A percentile compares a stretch with the other conserved stretches of the same genome.
These are phyloP conservation scores for Trissolcus japonicus DNA, from an alignment of 2,888 invertebrate species.

Conservation along the genomic window DNA sequence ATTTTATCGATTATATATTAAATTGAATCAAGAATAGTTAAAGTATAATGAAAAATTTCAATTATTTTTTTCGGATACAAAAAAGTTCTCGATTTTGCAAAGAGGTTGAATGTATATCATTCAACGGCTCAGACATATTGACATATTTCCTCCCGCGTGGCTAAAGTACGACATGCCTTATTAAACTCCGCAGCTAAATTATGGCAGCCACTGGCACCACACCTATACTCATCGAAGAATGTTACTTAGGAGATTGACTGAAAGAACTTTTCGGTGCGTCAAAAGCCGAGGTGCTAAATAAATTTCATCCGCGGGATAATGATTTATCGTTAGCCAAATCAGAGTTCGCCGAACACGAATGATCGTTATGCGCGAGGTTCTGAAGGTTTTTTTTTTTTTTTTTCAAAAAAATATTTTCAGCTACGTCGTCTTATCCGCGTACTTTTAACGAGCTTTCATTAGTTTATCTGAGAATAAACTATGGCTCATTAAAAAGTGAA, in stretches of 20 bases:
- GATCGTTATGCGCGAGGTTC: conserved; percentile 2
- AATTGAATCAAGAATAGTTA: conserved; percentile 27
- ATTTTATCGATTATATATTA: not conserved
- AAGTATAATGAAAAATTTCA: conserved; percentile 44
- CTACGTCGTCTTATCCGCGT: not conserved
- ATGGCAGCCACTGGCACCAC: conserved; percentile 66
- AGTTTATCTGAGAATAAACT: too few relatives aligned
- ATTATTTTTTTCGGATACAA: conserved; percentile 46
- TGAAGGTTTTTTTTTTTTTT: too few relatives aligned
- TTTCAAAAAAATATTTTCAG: too few relatives aligned
- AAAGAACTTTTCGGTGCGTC: conserved; percentile 54
- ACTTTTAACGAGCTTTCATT: too few relatives aligned
- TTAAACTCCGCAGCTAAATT: conserved; percentile 72
- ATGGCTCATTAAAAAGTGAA: too few relatives aligned
- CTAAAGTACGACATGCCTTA: conserved; percentile 71
- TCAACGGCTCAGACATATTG: conserved; percentile 72
- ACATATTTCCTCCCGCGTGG: conserved; percentile 67
- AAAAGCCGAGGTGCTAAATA: conserved; percentile 48
- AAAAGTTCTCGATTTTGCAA: conserved; percentile 66
- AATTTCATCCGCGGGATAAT: conserved; percentile 47
- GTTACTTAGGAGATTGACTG: conserved; percentile 57
- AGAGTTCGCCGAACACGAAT: conserved; percentile 35
- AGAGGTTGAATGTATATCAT: conserved; percentile 72
- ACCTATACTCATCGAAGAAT: conserved; percentile 53
- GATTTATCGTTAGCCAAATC: conserved; percentile 47